A percentile compares a stretch with the other conserved stretches of the same genome.
phyloP scores from a whole-genome alignment of 2,797 vertebrate species.

The Sylvilagus floridanus region DNA sequence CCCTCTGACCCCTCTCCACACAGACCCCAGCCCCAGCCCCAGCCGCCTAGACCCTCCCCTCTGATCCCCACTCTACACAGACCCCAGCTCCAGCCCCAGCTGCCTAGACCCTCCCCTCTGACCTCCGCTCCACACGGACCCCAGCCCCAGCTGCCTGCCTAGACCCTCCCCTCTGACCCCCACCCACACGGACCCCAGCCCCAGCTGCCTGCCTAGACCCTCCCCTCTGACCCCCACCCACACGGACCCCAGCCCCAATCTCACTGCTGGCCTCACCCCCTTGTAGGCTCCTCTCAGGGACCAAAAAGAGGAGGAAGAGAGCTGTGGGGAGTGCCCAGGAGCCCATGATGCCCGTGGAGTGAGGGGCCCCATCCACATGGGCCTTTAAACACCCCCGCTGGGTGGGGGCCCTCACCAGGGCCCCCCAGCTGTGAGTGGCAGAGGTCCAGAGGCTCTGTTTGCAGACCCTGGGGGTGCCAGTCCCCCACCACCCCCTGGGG shows the following conservation, averaged over 20 bases:
- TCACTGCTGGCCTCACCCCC: constrained; percentile 59
- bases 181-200: no score
- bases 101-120: neutral
- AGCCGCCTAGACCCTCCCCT: neutral
- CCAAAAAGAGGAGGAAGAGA: constrained; percentile 70
- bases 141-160: no score
- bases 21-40: no score
- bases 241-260: neutral
- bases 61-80: no score
- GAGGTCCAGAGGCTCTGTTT: no score
- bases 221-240: no score
- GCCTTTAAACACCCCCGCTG: constrained; percentile 67
- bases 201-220: no score
- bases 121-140: neutral
- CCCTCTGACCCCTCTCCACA: no score
- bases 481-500: neutral
- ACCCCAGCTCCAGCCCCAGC: no score
- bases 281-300: constrained; percentile 68
- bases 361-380: neutral
- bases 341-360: constrained; percentile 61
- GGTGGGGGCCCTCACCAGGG: neutral
- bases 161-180: neutral
- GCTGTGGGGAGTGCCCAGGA: neutral
- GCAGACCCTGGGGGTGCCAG: neutral
- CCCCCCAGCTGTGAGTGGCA: constrained; percentile 13